Base-by-base conservation (phyloP, 1,140 invertebrate genomes). In the Sweltsa coloradensis region DNA sequence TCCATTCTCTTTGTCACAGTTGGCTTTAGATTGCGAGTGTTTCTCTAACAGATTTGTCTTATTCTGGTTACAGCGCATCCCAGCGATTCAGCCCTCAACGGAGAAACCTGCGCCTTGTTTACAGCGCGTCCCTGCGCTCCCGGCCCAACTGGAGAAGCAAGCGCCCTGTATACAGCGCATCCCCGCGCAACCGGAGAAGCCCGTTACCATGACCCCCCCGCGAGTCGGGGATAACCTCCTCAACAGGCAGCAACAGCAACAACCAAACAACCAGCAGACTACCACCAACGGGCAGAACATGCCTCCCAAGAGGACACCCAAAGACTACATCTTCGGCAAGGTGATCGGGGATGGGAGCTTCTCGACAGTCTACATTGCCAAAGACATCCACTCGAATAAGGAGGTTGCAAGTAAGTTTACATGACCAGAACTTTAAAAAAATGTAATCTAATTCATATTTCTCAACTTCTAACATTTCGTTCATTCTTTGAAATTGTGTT, bases 341-440 rank as follows among this genome's bases (percentile, higher is more conserved):
- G 75, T 90, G 43, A 88, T 97, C 55, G 94, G 93, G 49, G 91
- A 97, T 69, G 94, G 94, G 47, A 95, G 92, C 62, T 97, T 91
- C 66, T 95, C 92, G 52, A 92, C 86, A 36, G 94, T 97, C 44
- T 95, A 89, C 68, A 70, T 94, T 49, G 90, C 88, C 26, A 92
- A 90, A 67, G 91, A 96, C 66, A 83, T 95, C 40, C 83, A 88
- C 57, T 85, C 80, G 19, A 77, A 76, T 53, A 85, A 83, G 58
- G 89, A 95, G 71, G 93, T 83, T 81, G 94, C 93, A 69, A 95
- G 88, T 91, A 75, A 83, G 84, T 81, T 47, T n/a, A n/a, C n/a
- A n/a, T n/a, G n/a, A n/a, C n/a, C n/a, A n/a, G n/a, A n/a, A n/a
- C n/a, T n/a, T n/a, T n/a, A n/a, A n/a, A n/a, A n/a, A n/a, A n/a